Evolutionary conservation across 2,888 invertebrate species (phyloP).

Genomic region (Scaeva pyrastri): DNA sequence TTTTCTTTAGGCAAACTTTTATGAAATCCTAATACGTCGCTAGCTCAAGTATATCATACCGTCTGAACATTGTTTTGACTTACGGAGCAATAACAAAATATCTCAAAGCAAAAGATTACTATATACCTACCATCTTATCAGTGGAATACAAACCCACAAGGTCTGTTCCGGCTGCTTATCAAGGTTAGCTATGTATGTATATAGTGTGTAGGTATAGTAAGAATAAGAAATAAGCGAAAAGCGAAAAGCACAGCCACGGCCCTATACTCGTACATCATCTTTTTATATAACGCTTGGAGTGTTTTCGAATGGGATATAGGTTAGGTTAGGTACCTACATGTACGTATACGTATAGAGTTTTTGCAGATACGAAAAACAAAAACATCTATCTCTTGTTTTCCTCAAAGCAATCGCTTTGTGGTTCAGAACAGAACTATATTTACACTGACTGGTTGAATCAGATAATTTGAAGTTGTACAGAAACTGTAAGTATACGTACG

Average conservation of each 20-base stretch:
- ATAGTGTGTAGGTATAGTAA: too few relatives aligned
- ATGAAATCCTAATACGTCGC: neutral
- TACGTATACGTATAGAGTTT: neutral
- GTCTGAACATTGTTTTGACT: constrained; percentile 7
- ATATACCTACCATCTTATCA: neutral
- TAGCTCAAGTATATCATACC: neutral
- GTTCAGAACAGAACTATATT: constrained; percentile 1
- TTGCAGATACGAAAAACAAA: neutral
- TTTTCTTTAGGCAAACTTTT: constrained; percentile 2
- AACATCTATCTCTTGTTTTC: constrained; percentile 19
- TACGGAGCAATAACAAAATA: neutral
- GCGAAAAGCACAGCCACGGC: constrained; percentile 16
- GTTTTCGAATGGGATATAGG: constrained; percentile 5
- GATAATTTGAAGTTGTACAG: neutral
- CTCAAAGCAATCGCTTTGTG: neutral
- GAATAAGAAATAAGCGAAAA: constrained; percentile 10
- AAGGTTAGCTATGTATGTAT: constrained; percentile 16
- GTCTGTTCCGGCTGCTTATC: constrained; percentile 11
- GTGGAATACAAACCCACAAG: constrained; percentile 20
- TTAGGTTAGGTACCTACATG: too few relatives aligned
- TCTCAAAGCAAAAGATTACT: constrained; percentile 15
- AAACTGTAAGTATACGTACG: too few relatives aligned
- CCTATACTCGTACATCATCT: neutral
- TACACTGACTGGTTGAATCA: neutral
- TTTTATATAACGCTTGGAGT: constrained; percentile 4